Conservation (phyloP, 2,888 invertebrate species). For the Macrosoma leucophasiata region DNA sequence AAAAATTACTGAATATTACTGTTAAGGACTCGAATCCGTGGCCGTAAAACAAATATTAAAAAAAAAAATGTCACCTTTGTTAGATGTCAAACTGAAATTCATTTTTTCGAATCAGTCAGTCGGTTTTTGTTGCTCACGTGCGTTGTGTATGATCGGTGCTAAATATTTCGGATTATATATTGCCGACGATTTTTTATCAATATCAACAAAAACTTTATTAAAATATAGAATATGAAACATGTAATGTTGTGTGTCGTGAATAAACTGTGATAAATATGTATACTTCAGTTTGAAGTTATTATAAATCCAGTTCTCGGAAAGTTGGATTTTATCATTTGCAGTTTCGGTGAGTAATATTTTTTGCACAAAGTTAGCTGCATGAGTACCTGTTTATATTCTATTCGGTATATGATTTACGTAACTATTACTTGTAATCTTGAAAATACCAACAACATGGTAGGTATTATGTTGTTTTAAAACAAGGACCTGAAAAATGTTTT, state of each 20-base stretch:
- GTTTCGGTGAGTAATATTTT: conserved; percentile 60
- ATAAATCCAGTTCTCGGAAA: conserved; percentile 59
- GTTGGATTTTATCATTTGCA: conserved; percentile 57
- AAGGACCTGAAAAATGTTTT: too few relatives aligned
- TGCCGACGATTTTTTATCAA: conserved; percentile 15
- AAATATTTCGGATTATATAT: conserved; percentile 17
- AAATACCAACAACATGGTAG: too few relatives aligned
- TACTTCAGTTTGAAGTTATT: conserved; percentile 35
- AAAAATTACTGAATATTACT: conserved; percentile 1
- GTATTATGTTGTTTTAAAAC: too few relatives aligned
- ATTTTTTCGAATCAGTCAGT: conserved; percentile 18
- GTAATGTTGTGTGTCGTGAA: conserved; percentile 51
- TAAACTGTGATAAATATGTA: conserved; percentile 41
- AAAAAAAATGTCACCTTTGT: background rate
- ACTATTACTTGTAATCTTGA: too few relatives aligned
- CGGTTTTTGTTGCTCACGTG: conserved; percentile 15
- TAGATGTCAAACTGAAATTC: background rate
- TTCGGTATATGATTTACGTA: too few relatives aligned
- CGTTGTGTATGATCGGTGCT: conserved; percentile 11
- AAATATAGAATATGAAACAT: too few relatives aligned
- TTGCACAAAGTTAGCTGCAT: too few relatives aligned
- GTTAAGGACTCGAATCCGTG: too few relatives aligned
- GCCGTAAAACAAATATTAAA: too few relatives aligned
- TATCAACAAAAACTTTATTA: conserved; percentile 5
- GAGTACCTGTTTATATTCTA: too few relatives aligned